A percentile compares a stretch with the other conserved stretches of the same genome.
Conservation (phyloP, 2,797 vertebrate genomes). For the Graptemys geographica region DNA sequence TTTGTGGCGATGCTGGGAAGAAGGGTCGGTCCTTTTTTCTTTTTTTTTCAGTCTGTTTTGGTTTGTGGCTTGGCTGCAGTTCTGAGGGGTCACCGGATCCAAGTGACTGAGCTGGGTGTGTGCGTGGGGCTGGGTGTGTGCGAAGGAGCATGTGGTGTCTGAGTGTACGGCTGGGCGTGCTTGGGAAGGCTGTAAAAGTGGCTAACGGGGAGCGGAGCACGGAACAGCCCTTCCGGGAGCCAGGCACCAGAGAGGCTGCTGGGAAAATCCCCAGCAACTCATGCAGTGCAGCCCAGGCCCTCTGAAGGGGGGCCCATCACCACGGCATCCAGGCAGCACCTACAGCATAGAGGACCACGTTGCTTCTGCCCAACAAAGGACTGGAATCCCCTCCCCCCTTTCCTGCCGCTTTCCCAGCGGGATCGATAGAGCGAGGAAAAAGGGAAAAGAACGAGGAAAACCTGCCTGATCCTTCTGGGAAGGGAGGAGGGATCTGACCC, state of each 20-base stretch:
- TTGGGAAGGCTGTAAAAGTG: background rate
- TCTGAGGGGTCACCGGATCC: background rate
- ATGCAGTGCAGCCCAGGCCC: conserved; percentile 13
- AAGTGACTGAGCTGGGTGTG: background rate
- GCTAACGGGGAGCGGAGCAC: background rate
- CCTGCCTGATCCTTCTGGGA: background rate
- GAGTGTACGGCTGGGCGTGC: background rate
- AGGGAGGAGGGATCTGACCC: background rate
- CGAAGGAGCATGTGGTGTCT: background rate
- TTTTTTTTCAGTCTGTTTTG: background rate
- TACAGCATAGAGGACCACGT: background rate
- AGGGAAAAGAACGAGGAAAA: background rate
- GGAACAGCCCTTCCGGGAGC: background rate
- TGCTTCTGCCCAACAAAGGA: background rate
- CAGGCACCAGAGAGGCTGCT: conserved; percentile 46
- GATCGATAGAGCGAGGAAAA: background rate
- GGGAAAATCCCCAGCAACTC: background rate
- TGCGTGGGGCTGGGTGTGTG: background rate
- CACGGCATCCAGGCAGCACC: background rate
- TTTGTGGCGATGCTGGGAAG: background rate
- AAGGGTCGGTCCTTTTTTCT: background rate
- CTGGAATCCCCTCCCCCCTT: background rate
- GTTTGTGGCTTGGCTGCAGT: background rate
- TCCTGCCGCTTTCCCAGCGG: background rate
- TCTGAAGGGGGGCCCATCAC: conserved; percentile 1